Evolutionary conservation across 2,113 vertebrate species (phyloP).

Genomic region (Alectura lathami): DNA sequence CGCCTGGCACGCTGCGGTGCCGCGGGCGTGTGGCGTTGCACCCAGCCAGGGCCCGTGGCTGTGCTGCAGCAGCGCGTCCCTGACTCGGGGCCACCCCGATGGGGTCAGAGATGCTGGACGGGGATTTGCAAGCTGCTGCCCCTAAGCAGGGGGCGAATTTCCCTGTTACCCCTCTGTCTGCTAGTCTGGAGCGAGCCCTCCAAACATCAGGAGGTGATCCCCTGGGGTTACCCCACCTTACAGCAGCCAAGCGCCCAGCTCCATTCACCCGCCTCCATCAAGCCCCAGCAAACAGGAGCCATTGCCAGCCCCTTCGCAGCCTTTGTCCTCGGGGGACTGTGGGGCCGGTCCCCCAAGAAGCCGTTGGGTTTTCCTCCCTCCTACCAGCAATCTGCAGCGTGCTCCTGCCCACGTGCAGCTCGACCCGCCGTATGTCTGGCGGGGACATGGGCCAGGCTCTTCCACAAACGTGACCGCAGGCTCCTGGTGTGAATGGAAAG

Average conservation of each 20-base stretch:
- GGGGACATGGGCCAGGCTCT: not conserved
- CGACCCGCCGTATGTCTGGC: not conserved
- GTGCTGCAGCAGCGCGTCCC: fast-evolving
- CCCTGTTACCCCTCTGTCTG: not conserved
- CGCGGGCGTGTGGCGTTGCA: fast-evolving
- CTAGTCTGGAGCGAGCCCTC: not conserved
- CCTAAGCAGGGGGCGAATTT: not conserved
- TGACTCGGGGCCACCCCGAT: fast-evolving
- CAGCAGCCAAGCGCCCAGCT: not conserved
- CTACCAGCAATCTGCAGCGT: not conserved
- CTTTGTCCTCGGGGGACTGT: not conserved
- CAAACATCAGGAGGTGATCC: not conserved
- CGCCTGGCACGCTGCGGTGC: fast-evolving
- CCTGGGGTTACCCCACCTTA: not conserved
- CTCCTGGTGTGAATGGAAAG: not conserved
- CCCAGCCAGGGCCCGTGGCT: fast-evolving
- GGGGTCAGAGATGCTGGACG: not conserved
- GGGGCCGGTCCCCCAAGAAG: not conserved
- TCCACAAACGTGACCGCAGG: not conserved
- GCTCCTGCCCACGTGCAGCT: not conserved
- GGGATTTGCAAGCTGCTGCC: not conserved
- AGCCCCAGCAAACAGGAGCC: not conserved
- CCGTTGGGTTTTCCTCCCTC: not conserved
- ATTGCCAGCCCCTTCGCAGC: not conserved
- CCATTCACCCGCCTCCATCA: not conserved